Base-by-base conservation (phyloP, 2,797 vertebrate species). In the Sebastes hubbsi region DNA sequence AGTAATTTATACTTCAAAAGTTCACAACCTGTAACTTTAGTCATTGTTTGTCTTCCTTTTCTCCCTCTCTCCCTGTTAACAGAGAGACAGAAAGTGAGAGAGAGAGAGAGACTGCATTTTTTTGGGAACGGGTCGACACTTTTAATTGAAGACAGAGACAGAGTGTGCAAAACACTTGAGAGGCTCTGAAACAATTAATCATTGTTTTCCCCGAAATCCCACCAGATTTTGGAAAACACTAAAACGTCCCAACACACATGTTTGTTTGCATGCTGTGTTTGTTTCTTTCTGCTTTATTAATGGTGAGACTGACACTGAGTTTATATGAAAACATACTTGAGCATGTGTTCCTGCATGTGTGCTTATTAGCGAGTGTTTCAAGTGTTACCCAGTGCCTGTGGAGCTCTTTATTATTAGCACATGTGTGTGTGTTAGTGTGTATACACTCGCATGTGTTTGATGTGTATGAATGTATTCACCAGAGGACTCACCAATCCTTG, bases 381-480 rank as follows among this genome's bases (percentile, higher is more conserved):
- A 89, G 90, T 88, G 90, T 91, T 89, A 92, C 84, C 82, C 84
- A 38, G 74, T 27, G 89, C 93, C 89, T 90, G 91, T 88, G 88
- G 91, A 93, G 92, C 88, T 82, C 89, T 92, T 95, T 94, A 94
- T 94, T 93, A 92, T 94, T 92, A 93, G 90, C 94, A 52, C 20
- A 94, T 89, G 84, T 87, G 87, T 61, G 69, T 87, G 83, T 86
- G 81, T 89, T 66, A 64, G 84, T 88, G 87, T 90, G 84, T 88
- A 81, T 67, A 83, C 4, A 18, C 80, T 75, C 67, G 80, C 81
- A 82, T 90, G 84, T 89, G 90, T 92, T 94, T 93, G 90, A 94
- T 92, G 90, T 94, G 80, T 78, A 73, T 82, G 80, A 78, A n/a
- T 87, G 83, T 83, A 86, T 90, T 89, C 81, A 84, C 84, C 70